Conservation (phyloP, 1,140 invertebrate species). For the Ooceraea biroi region DNA sequence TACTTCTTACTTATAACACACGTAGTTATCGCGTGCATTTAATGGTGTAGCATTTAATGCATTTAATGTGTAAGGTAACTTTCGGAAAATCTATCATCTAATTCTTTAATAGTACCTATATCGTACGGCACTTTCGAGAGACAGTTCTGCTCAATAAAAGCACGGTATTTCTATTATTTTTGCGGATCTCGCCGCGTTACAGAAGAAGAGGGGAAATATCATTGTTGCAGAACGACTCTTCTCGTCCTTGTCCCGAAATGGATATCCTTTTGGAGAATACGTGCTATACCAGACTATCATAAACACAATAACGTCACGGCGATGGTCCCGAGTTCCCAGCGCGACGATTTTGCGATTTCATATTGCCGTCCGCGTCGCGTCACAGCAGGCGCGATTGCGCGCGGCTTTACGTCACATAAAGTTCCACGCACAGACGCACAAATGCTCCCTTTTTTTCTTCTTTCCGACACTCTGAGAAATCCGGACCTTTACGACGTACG, state of each 20-base stretch:
- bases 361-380: not conserved
- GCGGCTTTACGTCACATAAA: slow-evolving; percentile 7
- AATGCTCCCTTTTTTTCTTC: not conserved
- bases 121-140: no score
- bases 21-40: no score
- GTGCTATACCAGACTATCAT: not conserved
- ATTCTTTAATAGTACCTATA: no score
- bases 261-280: not conserved
- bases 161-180: no score
- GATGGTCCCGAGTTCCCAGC: not conserved
- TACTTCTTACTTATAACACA: not conserved
- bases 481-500: not conserved
- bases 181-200: no score
- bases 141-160: no score
- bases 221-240: not conserved
- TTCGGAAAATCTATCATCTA: no score
- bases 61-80: no score
- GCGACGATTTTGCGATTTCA: not conserved
- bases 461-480: not conserved
- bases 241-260: not conserved
- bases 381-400: not conserved
- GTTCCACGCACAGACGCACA: not conserved
- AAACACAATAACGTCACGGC: not conserved
- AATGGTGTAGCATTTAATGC: not conserved
- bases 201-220: no score